Evolutionary conservation across 1,140 invertebrate genomes (phyloP).

Genomic region (Drosophila ohnishii): DNA sequence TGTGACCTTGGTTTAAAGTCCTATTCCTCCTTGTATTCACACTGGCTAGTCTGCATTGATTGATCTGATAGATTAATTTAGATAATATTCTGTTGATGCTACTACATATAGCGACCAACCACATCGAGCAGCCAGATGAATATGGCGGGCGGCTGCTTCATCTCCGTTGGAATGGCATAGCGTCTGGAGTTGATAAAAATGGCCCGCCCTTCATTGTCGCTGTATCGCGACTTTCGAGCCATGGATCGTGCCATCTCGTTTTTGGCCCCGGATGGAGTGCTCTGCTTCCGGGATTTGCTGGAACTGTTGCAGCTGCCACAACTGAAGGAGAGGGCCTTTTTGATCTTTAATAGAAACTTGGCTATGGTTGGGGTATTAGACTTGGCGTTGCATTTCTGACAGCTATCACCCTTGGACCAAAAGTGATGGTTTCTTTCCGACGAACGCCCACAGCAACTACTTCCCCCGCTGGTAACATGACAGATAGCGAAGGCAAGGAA

Average conservation of each 20-base stretch:
- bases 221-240: slow-evolving; percentile 14
- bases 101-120: slow-evolving; percentile 4
- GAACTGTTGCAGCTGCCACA: not conserved
- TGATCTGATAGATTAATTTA: not conserved
- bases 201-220: slow-evolving; percentile 61
- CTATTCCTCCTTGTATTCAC: too few relatives aligned
- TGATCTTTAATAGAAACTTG: not conserved
- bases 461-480: slow-evolving; percentile 19
- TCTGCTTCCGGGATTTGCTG: not conserved
- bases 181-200: slow-evolving; percentile 60
- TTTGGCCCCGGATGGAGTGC: not conserved
- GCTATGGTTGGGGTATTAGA: not conserved
- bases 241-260: not conserved
- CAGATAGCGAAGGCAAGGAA: slow-evolving; percentile 52
- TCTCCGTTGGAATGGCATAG: slow-evolving; percentile 67
- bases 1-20: not conserved
- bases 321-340: not conserved
- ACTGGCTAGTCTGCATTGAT: not conserved
- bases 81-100: not conserved
- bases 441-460: slow-evolving; percentile 1
- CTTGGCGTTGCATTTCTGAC: not conserved
- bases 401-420: not conserved
- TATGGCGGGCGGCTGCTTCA: slow-evolving; percentile 72
- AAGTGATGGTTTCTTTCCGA: not conserved
- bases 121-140: slow-evolving; percentile 49